These are phyloP conservation scores for Atractosteus spatula DNA, from an alignment of 2,113 vertebrate genomes.

Conservation along the genomic window DNA sequence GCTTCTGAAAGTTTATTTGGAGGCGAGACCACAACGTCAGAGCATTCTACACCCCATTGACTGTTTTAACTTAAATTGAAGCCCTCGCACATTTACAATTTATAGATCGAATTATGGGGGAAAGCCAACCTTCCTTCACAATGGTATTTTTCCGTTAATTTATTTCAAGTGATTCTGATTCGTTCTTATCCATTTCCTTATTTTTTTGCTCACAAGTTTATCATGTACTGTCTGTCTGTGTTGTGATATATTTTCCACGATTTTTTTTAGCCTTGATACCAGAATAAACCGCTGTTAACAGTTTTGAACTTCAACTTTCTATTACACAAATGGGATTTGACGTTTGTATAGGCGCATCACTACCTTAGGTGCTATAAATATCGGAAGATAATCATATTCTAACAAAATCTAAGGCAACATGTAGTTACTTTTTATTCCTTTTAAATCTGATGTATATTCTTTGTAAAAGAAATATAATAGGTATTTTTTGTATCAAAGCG, in stretches of 20 bases:
- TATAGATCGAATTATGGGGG: not conserved
- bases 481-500: not conserved
- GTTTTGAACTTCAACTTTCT: too few relatives aligned
- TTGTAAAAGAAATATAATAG: conserved; percentile 1
- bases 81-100: not conserved
- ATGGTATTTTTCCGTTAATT: not conserved
- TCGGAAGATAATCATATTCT: not conserved
- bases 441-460: conserved; percentile 12
- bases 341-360: too few relatives aligned
- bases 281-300: too few relatives aligned
- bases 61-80: conserved; percentile 13
- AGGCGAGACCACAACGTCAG: conserved; percentile 65
- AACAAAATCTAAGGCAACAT: not conserved
- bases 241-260: too few relatives aligned
- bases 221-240: too few relatives aligned
- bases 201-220: too few relatives aligned
- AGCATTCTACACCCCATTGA: conserved; percentile 22
- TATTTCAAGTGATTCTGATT: not conserved
- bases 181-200: too few relatives aligned
- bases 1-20: conserved; percentile 70
- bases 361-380: not conserved
- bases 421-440: conserved; percentile 17
- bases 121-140: too few relatives aligned
- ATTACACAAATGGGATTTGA: too few relatives aligned
- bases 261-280: too few relatives aligned